Conservation (phyloP, 1,140 invertebrate genomes). For the Bombus affinis region DNA sequence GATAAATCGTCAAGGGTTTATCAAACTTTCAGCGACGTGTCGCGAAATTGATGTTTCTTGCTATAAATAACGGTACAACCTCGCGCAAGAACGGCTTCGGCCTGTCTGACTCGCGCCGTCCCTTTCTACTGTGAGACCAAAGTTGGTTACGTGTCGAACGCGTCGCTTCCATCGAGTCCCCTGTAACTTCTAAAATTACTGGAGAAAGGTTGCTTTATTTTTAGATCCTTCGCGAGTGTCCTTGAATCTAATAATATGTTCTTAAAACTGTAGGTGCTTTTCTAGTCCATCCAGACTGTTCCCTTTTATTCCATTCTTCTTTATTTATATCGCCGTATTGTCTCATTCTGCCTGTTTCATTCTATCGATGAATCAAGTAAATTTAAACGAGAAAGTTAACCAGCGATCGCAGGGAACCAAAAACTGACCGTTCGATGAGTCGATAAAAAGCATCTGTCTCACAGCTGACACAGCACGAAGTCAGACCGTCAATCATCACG, state of each 20-base stretch:
- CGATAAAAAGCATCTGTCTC: slow-evolving; percentile 21
- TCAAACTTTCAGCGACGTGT: neutral
- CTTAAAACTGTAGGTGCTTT: neutral
- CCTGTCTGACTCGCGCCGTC: neutral
- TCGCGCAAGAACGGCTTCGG: too few species aligned
- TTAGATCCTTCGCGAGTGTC: neutral
- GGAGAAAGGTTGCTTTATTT: neutral
- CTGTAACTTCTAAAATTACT: neutral
- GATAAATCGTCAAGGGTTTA: neutral
- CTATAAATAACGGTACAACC: neutral
- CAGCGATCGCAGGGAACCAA: neutral
- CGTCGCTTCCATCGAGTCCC: neutral
- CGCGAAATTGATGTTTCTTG: neutral
- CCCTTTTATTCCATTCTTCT: neutral
- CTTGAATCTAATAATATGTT: neutral
- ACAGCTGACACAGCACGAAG: slow-evolving; percentile 4
- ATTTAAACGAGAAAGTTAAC: neutral
- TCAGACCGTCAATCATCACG: slow-evolving; percentile 33
- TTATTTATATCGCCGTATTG: neutral
- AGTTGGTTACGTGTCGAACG: neutral
- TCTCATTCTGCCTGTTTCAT: neutral
- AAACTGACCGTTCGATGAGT: neutral
- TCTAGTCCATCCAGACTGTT: neutral
- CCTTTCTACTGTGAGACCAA: neutral
- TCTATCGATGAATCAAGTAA: neutral